These are phyloP conservation scores for Bolborhynchus lineola DNA, from an alignment of 2,113 vertebrate species.

Conservation along the genomic window DNA sequence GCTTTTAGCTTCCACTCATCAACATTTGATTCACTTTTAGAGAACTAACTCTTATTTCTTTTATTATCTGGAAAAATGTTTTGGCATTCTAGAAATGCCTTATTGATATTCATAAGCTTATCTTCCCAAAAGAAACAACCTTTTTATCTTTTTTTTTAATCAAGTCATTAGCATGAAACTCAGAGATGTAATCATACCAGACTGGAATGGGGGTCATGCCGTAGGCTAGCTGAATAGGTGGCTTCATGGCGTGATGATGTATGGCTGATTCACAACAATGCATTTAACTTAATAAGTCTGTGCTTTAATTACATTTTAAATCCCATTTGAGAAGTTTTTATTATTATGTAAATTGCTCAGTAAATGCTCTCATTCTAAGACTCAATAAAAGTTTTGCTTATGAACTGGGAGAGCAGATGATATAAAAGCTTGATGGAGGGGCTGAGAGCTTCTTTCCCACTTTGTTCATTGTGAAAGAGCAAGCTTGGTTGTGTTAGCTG, in stretches of 20 bases:
- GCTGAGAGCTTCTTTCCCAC: background rate
- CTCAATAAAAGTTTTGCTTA: constrained; percentile 47
- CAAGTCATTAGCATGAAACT: constrained; percentile 75
- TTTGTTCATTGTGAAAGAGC: background rate
- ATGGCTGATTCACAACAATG: constrained; percentile 50
- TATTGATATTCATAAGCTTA: constrained; percentile 72
- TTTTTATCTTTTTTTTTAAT: constrained; percentile 71
- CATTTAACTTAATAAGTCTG: constrained; percentile 56
- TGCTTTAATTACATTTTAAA: constrained; percentile 75
- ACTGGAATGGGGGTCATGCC: constrained; percentile 74
- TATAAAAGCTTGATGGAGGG: background rate
- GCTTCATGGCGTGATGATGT: constrained; percentile 67
- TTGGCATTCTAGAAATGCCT: constrained; percentile 33
- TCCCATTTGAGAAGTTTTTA: constrained; percentile 70
- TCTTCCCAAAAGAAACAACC: constrained; percentile 59
- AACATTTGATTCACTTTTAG: background rate
- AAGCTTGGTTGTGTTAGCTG: background rate
- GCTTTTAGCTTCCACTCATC: constrained; percentile 32
- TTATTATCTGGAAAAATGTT: constrained; percentile 38
- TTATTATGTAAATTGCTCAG: constrained; percentile 70
- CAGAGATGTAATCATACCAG: constrained; percentile 70
- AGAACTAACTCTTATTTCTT: constrained; percentile 18
- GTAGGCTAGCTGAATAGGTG: constrained; percentile 58
- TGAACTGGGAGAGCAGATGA: constrained; percentile 29
- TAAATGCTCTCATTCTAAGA: constrained; percentile 55